These are phyloP conservation scores for Neelides sp. DNA, from an alignment of 1,140 invertebrate genomes.

Conservation along the genomic window DNA sequence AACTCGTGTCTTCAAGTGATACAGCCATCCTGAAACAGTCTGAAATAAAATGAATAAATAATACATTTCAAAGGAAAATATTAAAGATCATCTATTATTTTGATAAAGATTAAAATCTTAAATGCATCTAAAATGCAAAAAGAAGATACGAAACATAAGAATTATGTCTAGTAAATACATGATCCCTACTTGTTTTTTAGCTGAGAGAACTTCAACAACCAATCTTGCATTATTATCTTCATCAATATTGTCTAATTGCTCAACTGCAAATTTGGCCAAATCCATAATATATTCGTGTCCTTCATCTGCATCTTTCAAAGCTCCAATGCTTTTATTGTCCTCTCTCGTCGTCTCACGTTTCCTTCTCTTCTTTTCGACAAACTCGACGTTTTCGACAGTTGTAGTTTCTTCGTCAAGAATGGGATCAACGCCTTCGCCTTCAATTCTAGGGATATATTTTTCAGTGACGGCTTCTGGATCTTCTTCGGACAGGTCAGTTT, in stretches of 20 bases:
- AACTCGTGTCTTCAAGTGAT: conserved; percentile 33
- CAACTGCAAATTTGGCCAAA: conserved; percentile 36
- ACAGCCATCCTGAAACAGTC: conserved; percentile 35
- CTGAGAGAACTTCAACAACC: conserved; percentile 35
- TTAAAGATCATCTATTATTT: background rate
- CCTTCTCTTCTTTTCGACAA: conserved; percentile 26
- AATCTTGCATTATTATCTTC: conserved; percentile 37
- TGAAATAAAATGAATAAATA: conserved; percentile 23
- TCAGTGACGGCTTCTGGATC: background rate
- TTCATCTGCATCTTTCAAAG: conserved; percentile 32
- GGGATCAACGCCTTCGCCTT: background rate
- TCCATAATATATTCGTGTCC: conserved; percentile 34
- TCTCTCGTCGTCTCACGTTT: conserved; percentile 37
- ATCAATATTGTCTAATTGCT: conserved; percentile 36
- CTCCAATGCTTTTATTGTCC: conserved; percentile 30
- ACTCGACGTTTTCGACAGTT: background rate
- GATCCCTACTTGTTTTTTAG: conserved; percentile 33
- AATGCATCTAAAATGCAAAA: no score
- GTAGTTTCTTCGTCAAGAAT: background rate
- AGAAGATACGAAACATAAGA: conserved; percentile 19
- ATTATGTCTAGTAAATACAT: no score
- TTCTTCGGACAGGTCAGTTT: background rate
- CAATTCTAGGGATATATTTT: background rate
- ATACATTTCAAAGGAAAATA: no score
- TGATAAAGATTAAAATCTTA: conserved; percentile 26